A percentile compares a stretch with the other conserved stretches of the same genome.
Conservation (phyloP, 1,140 invertebrate genomes). For the Zaprionus kolodkinae region DNA sequence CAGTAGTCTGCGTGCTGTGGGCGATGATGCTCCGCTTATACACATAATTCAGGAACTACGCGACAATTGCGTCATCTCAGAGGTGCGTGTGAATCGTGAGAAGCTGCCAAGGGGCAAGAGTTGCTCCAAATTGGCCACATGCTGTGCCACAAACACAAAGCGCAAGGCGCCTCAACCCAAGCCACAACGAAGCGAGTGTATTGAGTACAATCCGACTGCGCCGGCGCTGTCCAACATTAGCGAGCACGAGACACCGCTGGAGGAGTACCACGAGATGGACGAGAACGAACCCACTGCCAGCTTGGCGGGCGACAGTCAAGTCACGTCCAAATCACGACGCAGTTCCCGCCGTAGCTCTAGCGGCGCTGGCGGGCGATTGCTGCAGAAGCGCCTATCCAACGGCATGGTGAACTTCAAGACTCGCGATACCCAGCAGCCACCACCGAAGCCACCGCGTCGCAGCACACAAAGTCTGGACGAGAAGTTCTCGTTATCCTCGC, state of each 20-base stretch:
- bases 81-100: slow-evolving; percentile 73
- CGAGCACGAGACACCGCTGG: slow-evolving; percentile 59
- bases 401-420: slow-evolving; percentile 61
- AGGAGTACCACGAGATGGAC: slow-evolving; percentile 28
- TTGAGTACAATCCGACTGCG: slow-evolving; percentile 54
- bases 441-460: slow-evolving; percentile 73
- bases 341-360: slow-evolving; percentile 58
- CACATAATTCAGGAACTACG: slow-evolving; percentile 81
- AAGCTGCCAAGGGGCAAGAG: slow-evolving; percentile 44
- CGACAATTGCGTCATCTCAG: slow-evolving; percentile 79
- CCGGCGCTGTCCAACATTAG: slow-evolving; percentile 66
- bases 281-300: slow-evolving; percentile 28
- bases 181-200: slow-evolving; percentile 25
- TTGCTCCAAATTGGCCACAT: not conserved
- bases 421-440: slow-evolving; percentile 50
- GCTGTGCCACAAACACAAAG: not conserved
- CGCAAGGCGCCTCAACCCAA: not conserved
- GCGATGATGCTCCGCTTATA: slow-evolving; percentile 72
- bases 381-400: slow-evolving; percentile 68
- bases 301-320: slow-evolving; percentile 4
- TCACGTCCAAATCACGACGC: slow-evolving; percentile 32
- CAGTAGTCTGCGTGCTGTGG: slow-evolving; percentile 58
- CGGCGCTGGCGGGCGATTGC: slow-evolving; percentile 53
- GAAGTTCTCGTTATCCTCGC: slow-evolving; percentile 56
- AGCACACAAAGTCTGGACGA: slow-evolving; percentile 62